These are phyloP conservation scores for Varanus komodoensis DNA, from an alignment of 2,113 vertebrate genomes.

Conservation along the genomic window DNA sequence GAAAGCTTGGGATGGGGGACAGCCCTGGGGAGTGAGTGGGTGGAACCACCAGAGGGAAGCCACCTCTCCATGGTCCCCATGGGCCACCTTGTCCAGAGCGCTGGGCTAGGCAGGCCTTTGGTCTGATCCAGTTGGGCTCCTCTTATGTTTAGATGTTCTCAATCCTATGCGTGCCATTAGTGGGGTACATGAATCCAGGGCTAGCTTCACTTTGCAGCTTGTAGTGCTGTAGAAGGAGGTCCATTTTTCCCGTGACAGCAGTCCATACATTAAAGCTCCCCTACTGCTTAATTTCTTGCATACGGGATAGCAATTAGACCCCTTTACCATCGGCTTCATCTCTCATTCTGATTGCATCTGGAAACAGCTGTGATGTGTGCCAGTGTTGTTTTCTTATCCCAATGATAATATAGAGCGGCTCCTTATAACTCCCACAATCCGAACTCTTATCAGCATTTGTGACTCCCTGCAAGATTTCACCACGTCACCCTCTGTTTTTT, in stretches of 20 bases:
- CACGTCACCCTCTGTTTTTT: background rate
- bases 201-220: background rate
- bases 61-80: no score
- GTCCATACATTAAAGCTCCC: no score
- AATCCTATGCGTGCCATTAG: background rate
- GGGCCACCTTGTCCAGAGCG: no score
- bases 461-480: background rate
- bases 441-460: background rate
- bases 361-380: background rate
- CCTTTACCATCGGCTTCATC: background rate
- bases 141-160: no score
- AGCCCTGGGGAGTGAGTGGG: no score
- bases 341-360: constrained; percentile 16
- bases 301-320: background rate
- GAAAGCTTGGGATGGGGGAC: no score
- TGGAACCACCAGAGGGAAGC: no score
- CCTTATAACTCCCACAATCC: background rate
- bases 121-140: no score
- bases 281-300: background rate
- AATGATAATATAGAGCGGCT: background rate
- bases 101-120: no score
- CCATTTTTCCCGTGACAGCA: constrained; percentile 30
- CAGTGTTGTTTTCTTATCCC: constrained; percentile 16
- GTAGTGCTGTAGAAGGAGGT: background rate
- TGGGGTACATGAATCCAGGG: background rate